These are phyloP conservation scores for Bos indicus DNA, from an alignment of 2,113 vertebrate species.

Conservation along the genomic window DNA sequence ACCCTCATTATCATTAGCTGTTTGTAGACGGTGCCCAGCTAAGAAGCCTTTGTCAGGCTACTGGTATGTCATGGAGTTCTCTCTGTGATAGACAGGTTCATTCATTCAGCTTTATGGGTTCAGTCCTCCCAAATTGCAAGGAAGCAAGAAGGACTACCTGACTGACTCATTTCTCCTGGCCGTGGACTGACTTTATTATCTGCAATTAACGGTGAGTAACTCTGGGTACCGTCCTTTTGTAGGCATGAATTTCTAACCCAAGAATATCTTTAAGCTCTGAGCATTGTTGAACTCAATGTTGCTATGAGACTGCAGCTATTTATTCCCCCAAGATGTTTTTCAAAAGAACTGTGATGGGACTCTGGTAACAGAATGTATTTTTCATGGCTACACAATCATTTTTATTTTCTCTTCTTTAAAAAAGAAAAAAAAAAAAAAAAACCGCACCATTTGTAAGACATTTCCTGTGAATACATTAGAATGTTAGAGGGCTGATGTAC, in stretches of 20 bases:
- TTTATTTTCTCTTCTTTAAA: background rate
- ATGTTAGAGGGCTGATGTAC: background rate
- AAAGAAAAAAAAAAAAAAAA: background rate
- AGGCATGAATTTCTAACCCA: background rate
- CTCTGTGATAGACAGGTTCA: fast-evolving
- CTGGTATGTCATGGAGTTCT: fast-evolving
- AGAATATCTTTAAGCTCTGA: background rate
- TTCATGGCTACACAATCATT: background rate
- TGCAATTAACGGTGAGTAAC: background rate
- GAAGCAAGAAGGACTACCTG: fast-evolving
- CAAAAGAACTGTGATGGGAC: background rate
- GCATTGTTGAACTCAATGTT: background rate
- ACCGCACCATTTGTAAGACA: fast-evolving
- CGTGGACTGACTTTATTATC: background rate
- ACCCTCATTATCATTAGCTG: background rate
- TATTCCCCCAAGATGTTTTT: background rate
- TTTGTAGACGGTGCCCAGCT: background rate
- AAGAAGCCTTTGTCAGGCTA: background rate
- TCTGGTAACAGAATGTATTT: background rate
- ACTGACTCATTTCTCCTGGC: background rate
- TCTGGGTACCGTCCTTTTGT: background rate
- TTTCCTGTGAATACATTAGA: background rate
- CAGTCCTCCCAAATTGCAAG: background rate
- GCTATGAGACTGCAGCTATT: conserved; percentile 38
- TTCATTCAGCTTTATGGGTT: background rate